Conservation (phyloP, 1,140 invertebrate genomes). For the Drosophila erecta region DNA sequence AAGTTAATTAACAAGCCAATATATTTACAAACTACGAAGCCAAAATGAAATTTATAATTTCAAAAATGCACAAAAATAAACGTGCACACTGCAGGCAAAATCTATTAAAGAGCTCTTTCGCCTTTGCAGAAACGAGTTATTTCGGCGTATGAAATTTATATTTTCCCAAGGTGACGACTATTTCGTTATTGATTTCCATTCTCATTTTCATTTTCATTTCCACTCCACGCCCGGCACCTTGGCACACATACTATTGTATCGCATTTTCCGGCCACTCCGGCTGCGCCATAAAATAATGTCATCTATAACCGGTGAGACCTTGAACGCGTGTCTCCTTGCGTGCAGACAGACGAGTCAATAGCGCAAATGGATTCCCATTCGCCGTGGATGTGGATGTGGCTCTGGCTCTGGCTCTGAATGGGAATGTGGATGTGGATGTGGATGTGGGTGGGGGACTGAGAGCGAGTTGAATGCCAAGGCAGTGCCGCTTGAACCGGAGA, state of each 20-base stretch:
- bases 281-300: constrained; percentile 61
- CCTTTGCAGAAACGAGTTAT: neutral
- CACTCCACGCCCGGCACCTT: constrained; percentile 51
- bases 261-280: constrained; percentile 27
- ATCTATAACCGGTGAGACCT: constrained; percentile 63
- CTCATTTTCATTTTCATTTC: constrained; percentile 46
- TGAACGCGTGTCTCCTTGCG: constrained; percentile 56
- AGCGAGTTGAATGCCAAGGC: constrained; percentile 17
- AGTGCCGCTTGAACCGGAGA: constrained; percentile 3
- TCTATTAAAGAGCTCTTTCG: constrained; percentile 1
- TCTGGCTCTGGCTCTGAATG: no score
- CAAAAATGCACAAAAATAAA: no score
- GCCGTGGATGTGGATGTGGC: constrained; percentile 1
- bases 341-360: constrained; percentile 76
- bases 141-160: neutral
- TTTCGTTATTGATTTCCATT: constrained; percentile 62
- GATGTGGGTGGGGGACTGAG: neutral
- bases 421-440: no score
- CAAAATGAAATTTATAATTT: neutral
- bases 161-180: neutral
- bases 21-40: neutral
- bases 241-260: constrained; percentile 49
- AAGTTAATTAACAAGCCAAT: constrained; percentile 29
- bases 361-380: constrained; percentile 61
- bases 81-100: neutral